Base-by-base conservation (phyloP, 64 coral and sea anemone genomes). In the Porites lutea region DNA sequence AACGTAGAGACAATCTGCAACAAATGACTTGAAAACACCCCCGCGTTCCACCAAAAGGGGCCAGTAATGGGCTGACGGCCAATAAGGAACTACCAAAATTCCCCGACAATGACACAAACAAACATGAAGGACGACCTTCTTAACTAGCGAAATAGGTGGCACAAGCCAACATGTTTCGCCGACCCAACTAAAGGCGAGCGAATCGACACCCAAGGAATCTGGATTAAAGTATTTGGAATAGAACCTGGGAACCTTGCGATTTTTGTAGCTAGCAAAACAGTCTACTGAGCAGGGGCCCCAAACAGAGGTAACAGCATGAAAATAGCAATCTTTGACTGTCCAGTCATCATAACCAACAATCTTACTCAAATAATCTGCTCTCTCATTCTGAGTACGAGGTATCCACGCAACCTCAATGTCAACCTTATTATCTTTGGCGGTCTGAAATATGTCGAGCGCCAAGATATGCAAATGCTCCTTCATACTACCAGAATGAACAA, bases 301-400 rank as follows among this genome's bases (percentile, higher is more conserved):
- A 47, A 23, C 20, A 65, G 89, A 57, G n/a, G 16, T 59, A 18
- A 87, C 49, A 19, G 50, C 48, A 19, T 80, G 54, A 83, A 91
- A 95, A 75, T 91, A 91, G 45, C 12, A 49, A 51, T 88, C 52
- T 14, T 86, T 95, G n/a, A 91, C 82, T 23, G 15, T 74, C 88
- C 93, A 95, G 46, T 95, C 89, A 18, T 88, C 93, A 65, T 49
- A 65, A 53, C 88, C 88, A 52, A 95, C 60, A 86, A 91, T 80
- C 62, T 91, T 95, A 49, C 88, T 95, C 14, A 91, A 81, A 70
- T 87, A 91, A 82, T 91, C 93, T 8, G 75, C 88, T 59, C 61
- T 67, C 14, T 88, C 88, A 63, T 95, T 91, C 14, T 53, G 27
- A 52, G 64, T 55, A 43, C 76, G 62, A 65, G 62, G 62, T 65